Evolutionary conservation across 2,888 invertebrate genomes (phyloP).

Genomic region (Cantharis rufa): DNA sequence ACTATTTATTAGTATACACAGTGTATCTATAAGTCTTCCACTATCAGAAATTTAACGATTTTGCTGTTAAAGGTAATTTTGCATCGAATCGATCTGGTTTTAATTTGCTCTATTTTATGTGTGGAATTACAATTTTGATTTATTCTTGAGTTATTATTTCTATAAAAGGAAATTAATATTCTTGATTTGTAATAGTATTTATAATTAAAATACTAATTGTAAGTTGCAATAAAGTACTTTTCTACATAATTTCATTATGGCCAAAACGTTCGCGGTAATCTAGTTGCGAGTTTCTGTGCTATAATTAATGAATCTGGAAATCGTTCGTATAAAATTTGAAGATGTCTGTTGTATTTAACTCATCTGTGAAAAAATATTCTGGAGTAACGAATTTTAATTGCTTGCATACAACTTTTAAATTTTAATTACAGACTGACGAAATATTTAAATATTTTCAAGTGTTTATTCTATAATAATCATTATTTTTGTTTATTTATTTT

Average conservation of each 20-base stretch:
- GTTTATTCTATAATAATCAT: not conserved
- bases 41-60: not conserved
- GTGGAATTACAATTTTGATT: not conserved
- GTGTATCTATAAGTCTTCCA: not conserved
- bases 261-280: not conserved
- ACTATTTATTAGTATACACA: constrained; percentile 20
- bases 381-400: not conserved
- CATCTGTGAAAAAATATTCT: not conserved
- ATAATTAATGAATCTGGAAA: not conserved
- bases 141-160: not conserved
- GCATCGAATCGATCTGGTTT: not conserved
- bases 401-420: not conserved
- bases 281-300: not conserved
- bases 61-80: not conserved
- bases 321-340: not conserved
- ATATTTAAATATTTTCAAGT: not conserved
- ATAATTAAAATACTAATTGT: not conserved
- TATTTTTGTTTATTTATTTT: not conserved
- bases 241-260: not conserved
- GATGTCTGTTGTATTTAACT: not conserved
- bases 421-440: not conserved
- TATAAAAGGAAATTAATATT: not conserved
- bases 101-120: not conserved
- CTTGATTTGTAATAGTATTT: not conserved
- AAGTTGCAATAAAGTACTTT: not conserved